Evolutionary conservation across 2,113 vertebrate species (phyloP).

Genomic region (Semnornis frantzii): DNA sequence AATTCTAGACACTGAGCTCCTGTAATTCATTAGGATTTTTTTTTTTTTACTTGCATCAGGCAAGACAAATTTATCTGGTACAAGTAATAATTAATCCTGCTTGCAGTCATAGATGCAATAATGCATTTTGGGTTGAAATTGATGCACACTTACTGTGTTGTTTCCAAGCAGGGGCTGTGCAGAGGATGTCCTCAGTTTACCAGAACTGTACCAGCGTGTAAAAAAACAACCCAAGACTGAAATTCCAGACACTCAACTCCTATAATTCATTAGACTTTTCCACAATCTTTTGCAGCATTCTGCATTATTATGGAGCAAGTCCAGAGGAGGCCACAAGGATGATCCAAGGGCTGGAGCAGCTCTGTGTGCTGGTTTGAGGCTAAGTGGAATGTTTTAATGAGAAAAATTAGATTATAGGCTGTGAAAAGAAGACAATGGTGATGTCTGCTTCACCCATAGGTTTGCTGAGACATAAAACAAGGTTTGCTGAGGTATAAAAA

Average conservation of each 20-base stretch:
- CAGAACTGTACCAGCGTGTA: background rate
- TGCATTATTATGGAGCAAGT: background rate
- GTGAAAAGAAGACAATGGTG: too few relatives aligned
- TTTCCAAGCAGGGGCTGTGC: background rate
- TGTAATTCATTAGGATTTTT: background rate
- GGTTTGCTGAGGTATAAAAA: too few relatives aligned
- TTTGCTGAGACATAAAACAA: too few relatives aligned
- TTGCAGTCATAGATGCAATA: background rate
- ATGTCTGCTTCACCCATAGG: too few relatives aligned
- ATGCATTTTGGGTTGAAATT: background rate
- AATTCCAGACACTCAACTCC: background rate
- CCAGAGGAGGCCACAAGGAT: too few relatives aligned
- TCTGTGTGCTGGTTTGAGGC: too few relatives aligned
- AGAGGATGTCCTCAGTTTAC: background rate
- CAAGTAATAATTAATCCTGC: background rate
- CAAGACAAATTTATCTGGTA: background rate
- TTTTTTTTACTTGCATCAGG: background rate
- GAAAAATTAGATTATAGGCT: too few relatives aligned
- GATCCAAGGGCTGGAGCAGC: too few relatives aligned
- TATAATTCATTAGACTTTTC: background rate
- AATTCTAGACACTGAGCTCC: background rate
- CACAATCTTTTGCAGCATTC: background rate
- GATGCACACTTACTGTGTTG: fast-evolving
- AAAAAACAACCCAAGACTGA: background rate
- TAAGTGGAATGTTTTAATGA: too few relatives aligned